These are phyloP conservation scores for Anoplophora glabripennis DNA, from an alignment of 1,140 invertebrate genomes.

Conservation along the genomic window DNA sequence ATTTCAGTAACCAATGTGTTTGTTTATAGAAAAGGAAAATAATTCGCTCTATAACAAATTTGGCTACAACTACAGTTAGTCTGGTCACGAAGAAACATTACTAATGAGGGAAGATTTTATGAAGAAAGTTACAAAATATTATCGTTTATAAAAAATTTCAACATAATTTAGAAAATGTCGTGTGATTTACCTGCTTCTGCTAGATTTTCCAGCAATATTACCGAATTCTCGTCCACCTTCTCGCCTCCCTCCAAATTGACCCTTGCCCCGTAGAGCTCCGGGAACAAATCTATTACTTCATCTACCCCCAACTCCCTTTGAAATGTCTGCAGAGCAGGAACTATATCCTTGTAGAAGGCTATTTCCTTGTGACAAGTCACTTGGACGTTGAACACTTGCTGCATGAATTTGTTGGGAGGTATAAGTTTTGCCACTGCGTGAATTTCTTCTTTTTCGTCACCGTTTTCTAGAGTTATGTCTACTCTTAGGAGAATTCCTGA, in stretches of 20 bases:
- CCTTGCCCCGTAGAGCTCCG: conserved; percentile 53
- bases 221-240: conserved; percentile 53
- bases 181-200: conserved; percentile 38
- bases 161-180: too few species aligned
- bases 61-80: too few species aligned
- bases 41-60: too few species aligned
- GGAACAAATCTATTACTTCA: conserved; percentile 47
- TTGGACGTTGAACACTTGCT: conserved; percentile 55
- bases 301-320: conserved; percentile 49
- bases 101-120: too few species aligned
- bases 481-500: conserved; percentile 56
- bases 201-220: conserved; percentile 57
- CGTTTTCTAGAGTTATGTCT: conserved; percentile 21
- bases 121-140: too few species aligned
- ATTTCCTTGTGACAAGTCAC: conserved; percentile 57
- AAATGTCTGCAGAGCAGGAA: conserved; percentile 50
- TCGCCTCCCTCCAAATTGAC: conserved; percentile 43
- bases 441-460: conserved; percentile 43
- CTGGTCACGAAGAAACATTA: too few species aligned
- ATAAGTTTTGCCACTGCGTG: conserved; percentile 53
- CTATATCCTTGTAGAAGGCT: conserved; percentile 52
- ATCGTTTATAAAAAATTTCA: too few species aligned
- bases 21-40: too few species aligned
- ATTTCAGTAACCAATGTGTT: too few species aligned
- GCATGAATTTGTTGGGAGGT: conserved; percentile 53